Conservation (phyloP, 2,888 invertebrate species). For the Auanema freiburgensis region DNA sequence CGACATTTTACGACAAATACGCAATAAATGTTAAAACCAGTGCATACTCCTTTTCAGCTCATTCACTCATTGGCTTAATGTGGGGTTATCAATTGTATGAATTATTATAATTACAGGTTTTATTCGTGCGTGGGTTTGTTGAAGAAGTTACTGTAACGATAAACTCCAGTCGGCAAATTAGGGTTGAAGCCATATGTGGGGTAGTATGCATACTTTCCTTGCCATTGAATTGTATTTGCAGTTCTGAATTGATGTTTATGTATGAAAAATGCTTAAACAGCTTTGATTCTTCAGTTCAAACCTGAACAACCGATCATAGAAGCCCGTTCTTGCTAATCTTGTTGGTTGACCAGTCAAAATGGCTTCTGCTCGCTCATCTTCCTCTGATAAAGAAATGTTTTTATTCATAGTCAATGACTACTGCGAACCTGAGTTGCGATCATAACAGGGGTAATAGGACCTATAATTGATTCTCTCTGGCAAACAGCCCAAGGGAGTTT, state of each 20-base stretch:
- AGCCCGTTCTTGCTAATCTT: slow-evolving; percentile 36
- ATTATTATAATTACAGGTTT: too few species aligned
- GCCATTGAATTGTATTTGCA: slow-evolving; percentile 29
- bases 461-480: slow-evolving; percentile 25
- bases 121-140: slow-evolving; percentile 1
- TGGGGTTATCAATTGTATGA: too few species aligned
- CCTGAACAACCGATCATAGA: slow-evolving; percentile 39
- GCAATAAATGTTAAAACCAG: too few species aligned
- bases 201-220: slow-evolving; percentile 31
- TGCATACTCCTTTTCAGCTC: too few species aligned
- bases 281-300: slow-evolving; percentile 7
- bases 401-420: background rate
- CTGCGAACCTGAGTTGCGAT: slow-evolving; percentile 12
- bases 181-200: slow-evolving; percentile 42
- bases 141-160: slow-evolving; percentile 26
- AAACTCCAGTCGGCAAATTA: slow-evolving; percentile 30
- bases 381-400: slow-evolving; percentile 21
- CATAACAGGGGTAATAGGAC: slow-evolving; percentile 28
- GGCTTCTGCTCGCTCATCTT: slow-evolving; percentile 21
- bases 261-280: background rate
- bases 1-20: too few species aligned
- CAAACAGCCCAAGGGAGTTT: slow-evolving; percentile 12
- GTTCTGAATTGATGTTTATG: slow-evolving; percentile 19
- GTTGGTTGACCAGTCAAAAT: slow-evolving; percentile 32
- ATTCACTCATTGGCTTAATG: too few species aligned